phyloP scores from a whole-genome alignment of 1,140 invertebrate genomes.

The Pissodes strobi region DNA sequence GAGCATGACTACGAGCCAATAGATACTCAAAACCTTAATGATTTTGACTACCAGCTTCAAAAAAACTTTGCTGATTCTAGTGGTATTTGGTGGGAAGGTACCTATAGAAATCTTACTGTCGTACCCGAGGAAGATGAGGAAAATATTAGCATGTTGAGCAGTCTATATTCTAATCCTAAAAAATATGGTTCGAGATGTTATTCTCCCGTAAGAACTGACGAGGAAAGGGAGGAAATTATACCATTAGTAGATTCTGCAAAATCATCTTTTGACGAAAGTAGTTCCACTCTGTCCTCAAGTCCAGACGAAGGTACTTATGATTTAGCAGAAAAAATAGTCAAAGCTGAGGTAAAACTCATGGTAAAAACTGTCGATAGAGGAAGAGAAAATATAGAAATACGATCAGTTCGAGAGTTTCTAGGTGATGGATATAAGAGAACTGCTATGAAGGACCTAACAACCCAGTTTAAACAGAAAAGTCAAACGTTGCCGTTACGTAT shows the following conservation, averaged over 20 bases:
- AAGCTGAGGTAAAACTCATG: constrained; percentile 60
- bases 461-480: constrained; percentile 23
- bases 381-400: constrained; percentile 61
- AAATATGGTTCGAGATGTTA: constrained; percentile 14
- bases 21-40: constrained; percentile 38
- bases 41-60: constrained; percentile 34
- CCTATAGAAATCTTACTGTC: constrained; percentile 54
- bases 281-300: constrained; percentile 27
- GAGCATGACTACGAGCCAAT: constrained; percentile 49
- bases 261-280: constrained; percentile 26
- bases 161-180: constrained; percentile 34
- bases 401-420: constrained; percentile 59
- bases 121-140: constrained; percentile 55
- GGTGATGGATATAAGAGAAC: constrained; percentile 37
- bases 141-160: constrained; percentile 36
- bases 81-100: constrained; percentile 55
- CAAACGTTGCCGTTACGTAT: constrained; percentile 40
- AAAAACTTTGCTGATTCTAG: constrained; percentile 19
- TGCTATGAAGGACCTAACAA: background rate
- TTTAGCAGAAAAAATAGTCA: constrained; percentile 43
- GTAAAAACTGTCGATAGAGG: constrained; percentile 60
- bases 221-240: constrained; percentile 7
- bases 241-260: constrained; percentile 11
- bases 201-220: background rate
- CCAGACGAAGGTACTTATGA: constrained; percentile 39